A percentile compares a stretch with the other conserved stretches of the same genome.
phyloP scores from a whole-genome alignment of 2,888 invertebrate species.

The Lasioglossum villosulum region DNA sequence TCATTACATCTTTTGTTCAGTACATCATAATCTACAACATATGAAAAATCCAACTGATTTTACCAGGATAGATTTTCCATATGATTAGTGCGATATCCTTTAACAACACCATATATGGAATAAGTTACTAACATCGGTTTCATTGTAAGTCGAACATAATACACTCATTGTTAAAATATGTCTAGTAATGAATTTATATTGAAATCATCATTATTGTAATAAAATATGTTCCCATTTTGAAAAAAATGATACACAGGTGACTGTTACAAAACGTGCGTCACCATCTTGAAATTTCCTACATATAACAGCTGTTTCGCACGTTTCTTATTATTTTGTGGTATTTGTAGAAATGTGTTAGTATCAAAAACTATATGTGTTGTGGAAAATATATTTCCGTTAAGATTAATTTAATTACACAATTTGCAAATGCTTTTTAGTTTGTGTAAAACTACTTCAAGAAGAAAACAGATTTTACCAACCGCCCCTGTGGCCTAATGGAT shows the following conservation, averaged over 20 bases:
- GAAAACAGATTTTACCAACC: constrained; percentile 45
- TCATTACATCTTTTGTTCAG: too few relatives aligned
- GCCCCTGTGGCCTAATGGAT: constrained; percentile 94
- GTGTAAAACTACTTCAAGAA: not conserved
- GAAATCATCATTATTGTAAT: constrained; percentile 5
- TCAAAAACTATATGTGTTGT: not conserved
- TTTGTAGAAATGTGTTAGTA: not conserved
- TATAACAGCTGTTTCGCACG: constrained; percentile 33
- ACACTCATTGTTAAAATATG: constrained; percentile 24
- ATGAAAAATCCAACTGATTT: too few relatives aligned
- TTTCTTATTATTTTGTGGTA: constrained; percentile 20
- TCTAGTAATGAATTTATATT: not conserved
- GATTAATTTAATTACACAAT: not conserved
- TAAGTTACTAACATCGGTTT: not conserved
- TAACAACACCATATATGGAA: not conserved
- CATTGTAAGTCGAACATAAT: not conserved
- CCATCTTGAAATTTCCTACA: constrained; percentile 53
- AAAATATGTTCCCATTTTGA: constrained; percentile 19
- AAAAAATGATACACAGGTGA: not conserved
- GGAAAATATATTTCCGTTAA: not conserved
- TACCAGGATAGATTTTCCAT: too few relatives aligned
- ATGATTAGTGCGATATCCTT: too few relatives aligned
- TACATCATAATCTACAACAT: too few relatives aligned
- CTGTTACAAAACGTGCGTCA: constrained; percentile 17
- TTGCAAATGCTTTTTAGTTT: not conserved